These are phyloP conservation scores for Nemurella pictetii DNA, from an alignment of 2,888 invertebrate species.

Conservation along the genomic window DNA sequence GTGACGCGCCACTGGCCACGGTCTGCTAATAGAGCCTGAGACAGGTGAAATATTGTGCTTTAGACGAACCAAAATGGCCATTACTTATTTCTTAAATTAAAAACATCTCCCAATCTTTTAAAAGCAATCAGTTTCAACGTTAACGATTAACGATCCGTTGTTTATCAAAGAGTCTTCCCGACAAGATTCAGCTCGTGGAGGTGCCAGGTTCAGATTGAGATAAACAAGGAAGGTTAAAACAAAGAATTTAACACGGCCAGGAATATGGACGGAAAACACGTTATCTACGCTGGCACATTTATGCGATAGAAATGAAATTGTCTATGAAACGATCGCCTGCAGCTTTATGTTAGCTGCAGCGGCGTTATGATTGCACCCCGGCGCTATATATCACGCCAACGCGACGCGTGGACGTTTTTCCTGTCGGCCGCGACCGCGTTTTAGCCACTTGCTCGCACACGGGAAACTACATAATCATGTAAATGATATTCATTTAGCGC, in stretches of 20 bases:
- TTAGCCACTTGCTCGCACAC: background rate
- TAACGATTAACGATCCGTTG: background rate
- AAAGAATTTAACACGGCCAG: background rate
- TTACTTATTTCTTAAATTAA: background rate
- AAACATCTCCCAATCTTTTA: background rate
- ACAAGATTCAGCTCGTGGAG: background rate
- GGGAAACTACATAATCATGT: background rate
- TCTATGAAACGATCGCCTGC: background rate
- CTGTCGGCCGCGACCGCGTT: background rate
- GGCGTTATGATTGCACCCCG: background rate
- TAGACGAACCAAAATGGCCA: background rate
- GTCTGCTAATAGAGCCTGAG: background rate
- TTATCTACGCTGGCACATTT: background rate
- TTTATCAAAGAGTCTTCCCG: no score
- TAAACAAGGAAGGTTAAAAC: background rate
- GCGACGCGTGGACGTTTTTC: background rate
- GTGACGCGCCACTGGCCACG: background rate
- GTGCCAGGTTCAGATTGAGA: background rate
- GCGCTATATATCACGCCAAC: background rate
- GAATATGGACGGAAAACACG: background rate
- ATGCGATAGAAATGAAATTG: background rate
- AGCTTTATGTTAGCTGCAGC: background rate
- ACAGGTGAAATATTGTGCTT: background rate
- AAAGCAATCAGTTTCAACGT: background rate
- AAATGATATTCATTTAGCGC: constrained; percentile 1